phyloP scores from a whole-genome alignment of 2,797 vertebrate genomes.

The Esox masquinongy region DNA sequence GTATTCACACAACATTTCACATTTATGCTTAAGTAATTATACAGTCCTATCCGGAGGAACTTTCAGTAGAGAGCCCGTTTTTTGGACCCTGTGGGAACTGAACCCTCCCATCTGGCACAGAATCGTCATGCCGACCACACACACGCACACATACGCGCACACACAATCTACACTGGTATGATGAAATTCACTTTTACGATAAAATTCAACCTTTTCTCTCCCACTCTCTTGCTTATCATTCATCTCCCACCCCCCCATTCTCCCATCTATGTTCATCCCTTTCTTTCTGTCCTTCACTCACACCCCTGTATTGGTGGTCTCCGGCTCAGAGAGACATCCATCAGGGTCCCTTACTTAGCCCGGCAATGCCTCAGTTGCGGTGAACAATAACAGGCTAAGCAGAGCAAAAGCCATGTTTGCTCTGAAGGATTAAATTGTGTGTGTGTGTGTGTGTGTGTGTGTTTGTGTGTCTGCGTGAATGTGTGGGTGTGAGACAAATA shows the following conservation, averaged over 20 bases:
- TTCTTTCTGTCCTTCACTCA: constrained; percentile 27
- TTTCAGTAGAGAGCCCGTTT: too few relatives aligned
- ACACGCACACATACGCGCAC: neutral
- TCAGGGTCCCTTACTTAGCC: constrained; percentile 80
- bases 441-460: constrained; percentile 10
- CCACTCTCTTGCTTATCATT: constrained; percentile 8
- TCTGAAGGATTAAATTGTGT: constrained; percentile 23
- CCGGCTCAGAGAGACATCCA: constrained; percentile 68
- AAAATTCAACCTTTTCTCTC: neutral
- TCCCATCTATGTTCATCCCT: neutral
- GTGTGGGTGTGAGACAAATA: constrained; percentile 12
- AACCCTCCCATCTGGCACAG: too few relatives aligned
- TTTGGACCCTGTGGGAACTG: too few relatives aligned
- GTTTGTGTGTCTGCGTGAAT: constrained; percentile 15
- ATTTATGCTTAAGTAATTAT: too few relatives aligned
- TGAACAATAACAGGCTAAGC: constrained; percentile 68
- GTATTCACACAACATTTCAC: too few relatives aligned
- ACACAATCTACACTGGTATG: neutral
- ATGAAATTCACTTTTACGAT: neutral
- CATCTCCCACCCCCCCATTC: neutral
- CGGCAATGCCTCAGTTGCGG: constrained; percentile 66
- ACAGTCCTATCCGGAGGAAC: too few relatives aligned
- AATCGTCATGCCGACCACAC: too few relatives aligned
- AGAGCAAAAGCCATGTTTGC: constrained; percentile 55
- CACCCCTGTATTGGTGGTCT: constrained; percentile 77